Percentiles rank a stretch among this genome's conserved stretches.
Evolutionary conservation across 2,797 vertebrate species (phyloP).

Genomic region (Onychomys arenicola): DNA sequence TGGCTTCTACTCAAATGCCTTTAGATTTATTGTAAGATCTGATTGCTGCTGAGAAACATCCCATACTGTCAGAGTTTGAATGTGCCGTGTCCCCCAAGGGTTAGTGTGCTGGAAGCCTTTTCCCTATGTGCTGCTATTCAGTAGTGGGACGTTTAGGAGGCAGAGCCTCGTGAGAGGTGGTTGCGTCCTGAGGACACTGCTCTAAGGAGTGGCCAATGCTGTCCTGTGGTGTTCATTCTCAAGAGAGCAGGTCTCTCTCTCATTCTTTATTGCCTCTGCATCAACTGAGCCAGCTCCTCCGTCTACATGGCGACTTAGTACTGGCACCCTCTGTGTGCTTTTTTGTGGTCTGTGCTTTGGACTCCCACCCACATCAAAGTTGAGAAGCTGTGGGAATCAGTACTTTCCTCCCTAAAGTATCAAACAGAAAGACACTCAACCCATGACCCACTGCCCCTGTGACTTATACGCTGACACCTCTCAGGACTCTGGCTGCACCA

Average conservation of each 20-base stretch:
- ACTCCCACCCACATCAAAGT: constrained; percentile 28
- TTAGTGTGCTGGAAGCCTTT: neutral
- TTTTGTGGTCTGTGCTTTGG: neutral
- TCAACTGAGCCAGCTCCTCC: neutral
- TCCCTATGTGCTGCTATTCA: neutral
- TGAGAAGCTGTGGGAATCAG: neutral
- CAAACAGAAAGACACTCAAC: constrained; percentile 11
- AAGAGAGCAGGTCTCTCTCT: too few relatives aligned
- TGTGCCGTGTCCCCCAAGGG: neutral
- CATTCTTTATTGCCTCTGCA: neutral
- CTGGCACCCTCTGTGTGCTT: neutral
- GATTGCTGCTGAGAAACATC: neutral
- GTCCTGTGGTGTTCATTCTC: neutral
- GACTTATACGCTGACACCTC: neutral
- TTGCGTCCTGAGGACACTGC: too few relatives aligned
- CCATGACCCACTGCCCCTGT: neutral
- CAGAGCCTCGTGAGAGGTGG: neutral
- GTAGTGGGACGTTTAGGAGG: neutral
- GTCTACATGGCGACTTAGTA: neutral
- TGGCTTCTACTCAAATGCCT: neutral
- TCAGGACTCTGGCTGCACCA: neutral
- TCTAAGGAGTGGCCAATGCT: neutral
- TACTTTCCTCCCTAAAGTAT: neutral
- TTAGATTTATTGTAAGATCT: neutral
- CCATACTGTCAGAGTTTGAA: too few relatives aligned